Evolutionary conservation across 2,113 vertebrate species (phyloP), one percentile per base, ranked within the genome.

Genomic region (Otus sunia): DNA sequence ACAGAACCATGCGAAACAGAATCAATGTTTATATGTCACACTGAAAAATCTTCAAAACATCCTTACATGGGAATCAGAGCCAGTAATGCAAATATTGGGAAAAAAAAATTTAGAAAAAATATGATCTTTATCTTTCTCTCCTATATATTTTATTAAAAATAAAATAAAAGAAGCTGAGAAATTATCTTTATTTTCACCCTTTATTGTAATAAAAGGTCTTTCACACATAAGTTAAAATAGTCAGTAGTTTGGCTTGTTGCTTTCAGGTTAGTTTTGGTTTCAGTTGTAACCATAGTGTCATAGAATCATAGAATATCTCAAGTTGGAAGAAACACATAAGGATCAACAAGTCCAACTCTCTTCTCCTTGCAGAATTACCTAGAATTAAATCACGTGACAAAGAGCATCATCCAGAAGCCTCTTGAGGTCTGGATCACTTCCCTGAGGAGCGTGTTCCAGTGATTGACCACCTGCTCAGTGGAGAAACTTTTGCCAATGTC

Each of bases 161-260:
- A 56, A 71, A 76, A 25, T 49, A 39, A 84, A 63, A 60, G 4
- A 60, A 87, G 3, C 2, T 20, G 9, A 43, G 18, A 93, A 66
- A 92, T 58, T 25, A 29, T 14, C 9, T 34, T 60, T 73, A 1
- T 68, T 80, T 59, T 67, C 6, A 36, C 1, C 1, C 3, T 58
- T 45, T 49, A 16, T 37, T 60, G 19, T 7, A 34, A 32, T 4
- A 41, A 32, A 20, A 37, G 0, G 0, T 4, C 0, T 37, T 90
- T 41, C 4, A 0, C 4, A 21, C 2, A 1, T 26, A 41, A 43
- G 1, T 79, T 37, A 56, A 62, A 63, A 69, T 3, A 37, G 5
- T 30, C 10, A 32, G 32, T 30, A 69, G 56, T 50, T 49, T 79
- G 8, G 2, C 25, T 84, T 2, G 2, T 66, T 69, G 5, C 6